Evolutionary conservation across 2,888 invertebrate species (phyloP), one percentile per base, ranked within the genome.

Genomic region (Archips crataeganus): DNA sequence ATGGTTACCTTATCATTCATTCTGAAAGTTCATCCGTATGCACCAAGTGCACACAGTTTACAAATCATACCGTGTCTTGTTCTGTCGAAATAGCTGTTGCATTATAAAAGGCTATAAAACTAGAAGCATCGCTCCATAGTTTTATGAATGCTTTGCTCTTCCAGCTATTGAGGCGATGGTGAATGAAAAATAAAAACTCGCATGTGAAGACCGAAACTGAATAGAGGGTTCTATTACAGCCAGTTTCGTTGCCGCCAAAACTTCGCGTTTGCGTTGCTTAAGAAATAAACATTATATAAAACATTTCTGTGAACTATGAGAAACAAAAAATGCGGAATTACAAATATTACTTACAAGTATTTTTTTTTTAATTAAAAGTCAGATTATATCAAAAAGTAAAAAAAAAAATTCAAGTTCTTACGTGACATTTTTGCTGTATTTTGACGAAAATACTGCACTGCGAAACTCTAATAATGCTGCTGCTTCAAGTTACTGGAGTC

Each of bases 31-130:
- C 54, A 23, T 54, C 23, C 23, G 54, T 54, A 54, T 54, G 54
- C 23, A 54, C 10, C 36, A 3, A 36, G 36, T 49, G 76, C 76
- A 83, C 78, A 81, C 81, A 77, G 77, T 77, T 74, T 71, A 75
- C 75, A 78, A 74, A 78, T 66, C 78, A 79, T 84, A 82, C 84
- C 83, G 83, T 84, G 83, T 83, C 79, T 81, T 83, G 79, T 82
- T 86, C 79, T 81, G 79, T 82, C 82, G 80, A 83, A 89, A 88
- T 85, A 83, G 83, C 82, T 82, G 86, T 86, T 90, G 85, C 87
- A 90, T 89, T 89, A 89, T 90, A 90, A 89, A 91, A 89, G 83
- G 88, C 85, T 84, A 89, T 92, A 90, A 90, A 91, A 90, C 89
- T 89, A 87, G 87, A 80, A 86, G 83, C 82, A 84, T 71, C 75